Evolutionary conservation across 1,140 invertebrate genomes (phyloP), one percentile per base, ranked within the genome.

Genomic region (Aphelinus atriplicis): DNA sequence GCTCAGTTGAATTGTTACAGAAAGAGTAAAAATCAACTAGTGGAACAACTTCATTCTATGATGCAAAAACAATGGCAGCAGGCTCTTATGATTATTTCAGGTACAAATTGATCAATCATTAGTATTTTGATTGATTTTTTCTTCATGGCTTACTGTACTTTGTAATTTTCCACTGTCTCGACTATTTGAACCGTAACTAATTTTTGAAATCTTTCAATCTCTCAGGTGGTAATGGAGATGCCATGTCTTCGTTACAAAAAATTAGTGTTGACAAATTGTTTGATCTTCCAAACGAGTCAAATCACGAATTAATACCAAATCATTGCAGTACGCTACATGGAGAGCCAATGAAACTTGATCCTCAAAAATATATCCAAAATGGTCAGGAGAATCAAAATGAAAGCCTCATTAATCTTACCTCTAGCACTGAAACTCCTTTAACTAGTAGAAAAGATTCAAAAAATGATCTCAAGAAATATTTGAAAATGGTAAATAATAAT

Each of bases 61-160:
- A 94, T 95, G 93, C 91, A 95, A 85, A 90, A 90, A 56, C 93
- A 95, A 81, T 95, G 93, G 93, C 89, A 92, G 62, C 92, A 95
- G 85, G 93, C 93, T 43, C 82, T 95, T 26, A 89, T 89, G 76
- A 94, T 95, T 73, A 91, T 95, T 60, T 92, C 91, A 70, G 88
- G 89, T 75, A 74, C 48, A 62, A 46, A 26, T 26, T 26, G 26
- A 26, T 26, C 26, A 26, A 26, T 26, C 26, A 26, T 26, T 43
- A 43, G 43, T 43, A 71, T 43, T 43, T 26, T 26, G 26, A 26
- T 26, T 56, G 5, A 10, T 7, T 56, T 55, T 56, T 42, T n/a
- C 45, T 68, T 6, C 9, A 26, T 68, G n/a, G 10, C 50, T 65
- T 4, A 48, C 1, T n/a, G 2, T 9, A 66, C 9, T 66, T 3